Conservation (phyloP, 2,113 vertebrate species). For the Corydoras maculifer region DNA sequence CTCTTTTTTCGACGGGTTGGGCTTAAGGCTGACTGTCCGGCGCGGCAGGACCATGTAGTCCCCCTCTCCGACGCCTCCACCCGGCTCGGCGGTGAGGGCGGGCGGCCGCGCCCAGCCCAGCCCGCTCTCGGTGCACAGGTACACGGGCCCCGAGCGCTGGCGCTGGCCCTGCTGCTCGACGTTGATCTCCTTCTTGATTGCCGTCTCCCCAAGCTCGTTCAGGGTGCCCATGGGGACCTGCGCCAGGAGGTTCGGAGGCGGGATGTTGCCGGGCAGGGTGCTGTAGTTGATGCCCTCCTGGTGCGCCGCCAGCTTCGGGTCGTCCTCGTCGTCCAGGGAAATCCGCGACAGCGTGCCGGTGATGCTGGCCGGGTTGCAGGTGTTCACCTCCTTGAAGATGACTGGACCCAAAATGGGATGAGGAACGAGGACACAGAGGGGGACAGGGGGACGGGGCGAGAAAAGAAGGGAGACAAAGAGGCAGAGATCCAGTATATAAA, state of each 20-base stretch:
- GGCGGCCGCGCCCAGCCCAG: constrained; percentile 78
- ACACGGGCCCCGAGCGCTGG: constrained; percentile 70
- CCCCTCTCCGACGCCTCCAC: constrained; percentile 68
- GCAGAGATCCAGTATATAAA: constrained; percentile 3
- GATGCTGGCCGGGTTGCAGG: constrained; percentile 94
- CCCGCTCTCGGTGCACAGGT: constrained; percentile 88
- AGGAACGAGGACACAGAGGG: neutral
- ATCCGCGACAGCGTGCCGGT: constrained; percentile 93
- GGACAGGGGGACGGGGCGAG: constrained; percentile 4
- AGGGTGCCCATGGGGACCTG: constrained; percentile 81
- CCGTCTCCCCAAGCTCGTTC: constrained; percentile 76
- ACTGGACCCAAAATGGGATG: constrained; percentile 60
- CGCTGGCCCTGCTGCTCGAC: constrained; percentile 71
- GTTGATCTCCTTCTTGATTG: constrained; percentile 77
- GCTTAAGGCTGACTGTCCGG: constrained; percentile 87
- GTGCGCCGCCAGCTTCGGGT: constrained; percentile 83
- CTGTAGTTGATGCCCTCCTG: constrained; percentile 86
- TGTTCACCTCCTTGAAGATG: constrained; percentile 96
- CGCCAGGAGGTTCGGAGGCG: constrained; percentile 80
- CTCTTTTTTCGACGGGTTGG: constrained; percentile 64
- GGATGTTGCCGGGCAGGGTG: constrained; percentile 88
- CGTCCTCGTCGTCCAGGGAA: constrained; percentile 92
- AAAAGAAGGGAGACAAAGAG: constrained; percentile 9
- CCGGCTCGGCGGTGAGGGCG: constrained; percentile 58
- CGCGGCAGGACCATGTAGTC: constrained; percentile 96